phyloP scores from a whole-genome alignment of 2,113 vertebrate genomes.

The Mohoua ochrocephala region DNA sequence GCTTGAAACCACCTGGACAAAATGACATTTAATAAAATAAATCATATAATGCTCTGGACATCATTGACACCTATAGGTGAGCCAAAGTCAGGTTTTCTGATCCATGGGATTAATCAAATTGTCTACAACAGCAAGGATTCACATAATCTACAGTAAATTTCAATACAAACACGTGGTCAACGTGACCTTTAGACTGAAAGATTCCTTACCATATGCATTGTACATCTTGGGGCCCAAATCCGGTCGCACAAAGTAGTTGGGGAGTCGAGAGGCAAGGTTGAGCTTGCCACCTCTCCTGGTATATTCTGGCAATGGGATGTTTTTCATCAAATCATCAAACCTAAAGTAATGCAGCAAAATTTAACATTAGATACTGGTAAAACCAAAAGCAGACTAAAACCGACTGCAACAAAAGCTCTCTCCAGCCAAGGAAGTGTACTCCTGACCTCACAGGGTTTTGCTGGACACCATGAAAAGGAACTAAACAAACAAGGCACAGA shows the following conservation, averaged over 20 bases:
- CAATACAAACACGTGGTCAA: background rate
- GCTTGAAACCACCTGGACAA: background rate
- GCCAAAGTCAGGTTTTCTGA: background rate
- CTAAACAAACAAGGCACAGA: background rate
- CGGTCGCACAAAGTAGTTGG: slow-evolving; percentile 78
- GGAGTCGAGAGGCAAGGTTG: slow-evolving; percentile 78
- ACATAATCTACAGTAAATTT: background rate
- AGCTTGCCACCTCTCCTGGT: slow-evolving; percentile 78
- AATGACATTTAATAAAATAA: background rate
- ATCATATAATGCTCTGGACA: background rate
- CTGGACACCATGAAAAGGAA: background rate
- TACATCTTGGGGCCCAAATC: slow-evolving; percentile 83
- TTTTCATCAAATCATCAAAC: slow-evolving; percentile 81
- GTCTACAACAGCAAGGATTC: background rate
- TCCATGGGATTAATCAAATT: background rate
- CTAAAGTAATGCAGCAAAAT: slow-evolving; percentile 27
- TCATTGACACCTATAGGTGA: background rate
- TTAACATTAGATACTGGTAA: background rate
- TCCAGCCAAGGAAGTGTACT: background rate
- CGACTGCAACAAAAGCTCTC: background rate
- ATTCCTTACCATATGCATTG: slow-evolving; percentile 76
- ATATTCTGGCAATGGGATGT: slow-evolving; percentile 79
- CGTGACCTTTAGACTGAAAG: background rate
- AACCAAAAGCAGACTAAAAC: background rate
- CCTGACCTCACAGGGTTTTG: background rate